Base-by-base conservation (phyloP, 2,113 vertebrate species). In the Recurvirostra avosetta region DNA sequence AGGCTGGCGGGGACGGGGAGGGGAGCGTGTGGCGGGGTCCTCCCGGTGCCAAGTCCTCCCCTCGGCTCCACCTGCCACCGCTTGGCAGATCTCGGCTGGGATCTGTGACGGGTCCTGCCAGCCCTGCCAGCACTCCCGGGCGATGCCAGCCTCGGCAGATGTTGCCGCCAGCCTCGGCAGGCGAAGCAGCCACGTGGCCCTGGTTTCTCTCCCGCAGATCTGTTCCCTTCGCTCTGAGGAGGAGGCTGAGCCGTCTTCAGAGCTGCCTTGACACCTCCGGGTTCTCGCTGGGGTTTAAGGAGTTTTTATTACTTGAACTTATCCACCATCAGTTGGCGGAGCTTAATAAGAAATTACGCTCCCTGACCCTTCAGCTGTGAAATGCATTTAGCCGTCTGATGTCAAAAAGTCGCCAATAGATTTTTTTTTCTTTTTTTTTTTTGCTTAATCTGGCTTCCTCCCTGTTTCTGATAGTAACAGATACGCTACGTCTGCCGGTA, bases 121-220 rank as follows among this genome's bases (percentile, higher is more conserved):
- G 47, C 74, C 9, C n/a, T 56, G 50, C 85, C 47, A 47, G 47
- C 47, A 20, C 47, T 20, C 19, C 47, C 4, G 73, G 65, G 61
- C 4, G 38, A 67, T 91, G 93, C 94, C 82, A 93, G 88, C 76
- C 88, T 53, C 25, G 66, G 88, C 96, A 96, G 94, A 91, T 97
- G 95, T 96, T 96, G 67, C 90, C 68, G 5, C 20, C 81, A 66
- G 80, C 91, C 66, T 45, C 32, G 56, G 72, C 45, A 66, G 91
- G 75, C 25, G 45, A 17, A 74, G 85, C 22, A 14, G 78, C 90
- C 72, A n/a, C 55, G 50, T 56, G 83, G 88, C 34, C 11, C 56
- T 0, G 38, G 67, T 68, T 92, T 55, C 59, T 70, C 73, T 82
- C 67, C 47, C 1, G 8, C 41, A 6, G 89, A 73, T 95, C 86